Percentiles rank a stretch among this genome's conserved stretches.
Conservation (phyloP, 2,888 invertebrate genomes). For the Hemithea aestivaria region DNA sequence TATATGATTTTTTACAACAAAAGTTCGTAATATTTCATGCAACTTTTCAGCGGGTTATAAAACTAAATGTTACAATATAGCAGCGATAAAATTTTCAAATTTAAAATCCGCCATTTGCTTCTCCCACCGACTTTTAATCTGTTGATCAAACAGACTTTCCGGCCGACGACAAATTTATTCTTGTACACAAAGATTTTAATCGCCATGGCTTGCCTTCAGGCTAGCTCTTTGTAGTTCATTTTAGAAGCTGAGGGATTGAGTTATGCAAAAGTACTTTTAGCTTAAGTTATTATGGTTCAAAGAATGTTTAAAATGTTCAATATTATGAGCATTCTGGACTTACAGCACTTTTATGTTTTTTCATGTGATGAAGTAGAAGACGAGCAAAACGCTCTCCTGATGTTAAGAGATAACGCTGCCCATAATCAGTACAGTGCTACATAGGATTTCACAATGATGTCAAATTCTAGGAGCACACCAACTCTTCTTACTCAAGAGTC, state of each 20-base stretch:
- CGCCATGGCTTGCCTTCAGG: slow-evolving; percentile 42
- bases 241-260: slow-evolving; percentile 7
- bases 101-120: slow-evolving; percentile 56
- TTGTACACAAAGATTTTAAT: slow-evolving; percentile 64
- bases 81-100: slow-evolving; percentile 37
- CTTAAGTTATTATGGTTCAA: background rate
- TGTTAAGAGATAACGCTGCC: too few relatives aligned
- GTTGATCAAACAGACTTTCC: slow-evolving; percentile 62
- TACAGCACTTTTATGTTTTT: too few relatives aligned
- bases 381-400: too few relatives aligned
- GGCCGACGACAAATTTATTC: slow-evolving; percentile 70
- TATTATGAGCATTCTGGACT: too few relatives aligned
- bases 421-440: too few relatives aligned
- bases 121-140: slow-evolving; percentile 63
- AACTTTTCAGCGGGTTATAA: slow-evolving; percentile 18
- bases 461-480: too few relatives aligned
- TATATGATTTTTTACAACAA: too few relatives aligned
- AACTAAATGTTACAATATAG: slow-evolving; percentile 26
- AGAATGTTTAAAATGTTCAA: background rate
- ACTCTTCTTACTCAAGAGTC: too few relatives aligned
- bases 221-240: slow-evolving; percentile 20
- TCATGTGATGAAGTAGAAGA: too few relatives aligned
- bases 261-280: slow-evolving; percentile 5
- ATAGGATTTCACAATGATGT: too few relatives aligned
- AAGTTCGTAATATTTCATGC: slow-evolving; percentile 10